Base-by-base conservation (phyloP, 2,888 invertebrate genomes). In the Melikaiella ostensackeni region DNA sequence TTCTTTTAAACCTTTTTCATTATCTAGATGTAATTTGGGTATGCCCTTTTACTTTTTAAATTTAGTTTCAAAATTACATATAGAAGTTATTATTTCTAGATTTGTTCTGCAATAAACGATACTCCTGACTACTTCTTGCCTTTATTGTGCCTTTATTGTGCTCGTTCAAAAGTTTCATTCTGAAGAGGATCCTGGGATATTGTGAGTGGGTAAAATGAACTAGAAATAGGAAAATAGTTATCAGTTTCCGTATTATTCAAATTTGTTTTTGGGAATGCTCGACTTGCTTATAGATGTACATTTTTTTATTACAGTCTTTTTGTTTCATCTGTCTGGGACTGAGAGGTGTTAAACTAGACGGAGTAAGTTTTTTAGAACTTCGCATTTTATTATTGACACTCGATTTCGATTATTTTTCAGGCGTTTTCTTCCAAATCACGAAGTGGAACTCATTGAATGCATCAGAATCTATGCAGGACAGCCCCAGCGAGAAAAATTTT, bases 381-480 rank as follows among this genome's bases (percentile, higher is more conserved):
- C 19, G 55, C n/a, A 7, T 19, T 35, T 76, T 61, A 82, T 82
- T 85, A 81, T 84, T 79, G 64, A 50, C 50, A 42, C 2, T 33
- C 16, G 59, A 78, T 77, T 63, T 84, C 83, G 75, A 74, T 81
- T 83, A 85, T 84, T 84, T 84, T 86, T 21, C 84, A 86, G 86
- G 75, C 16, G n/a, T 9, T 50, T 76, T 76, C 59, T 76, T 80
- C n/a, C 79, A 80, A 33, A 78, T 81, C 24, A 75, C 80, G 62
- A 79, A 80, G 27, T 75, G 78, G 16, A 11, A 64, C 1, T 42
- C 80, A 16, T 7, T 79, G 38, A 78, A 77, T 21, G 38, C 62
- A 3, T 9, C 75, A 1, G 24, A 70, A 24, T 74, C 70, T 46
- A 35, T 55, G 3, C 63, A 77, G 2, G 78, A 57, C 27, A 77